Base-by-base conservation (phyloP, 1,140 invertebrate species). In the Drosophila pandora region DNA sequence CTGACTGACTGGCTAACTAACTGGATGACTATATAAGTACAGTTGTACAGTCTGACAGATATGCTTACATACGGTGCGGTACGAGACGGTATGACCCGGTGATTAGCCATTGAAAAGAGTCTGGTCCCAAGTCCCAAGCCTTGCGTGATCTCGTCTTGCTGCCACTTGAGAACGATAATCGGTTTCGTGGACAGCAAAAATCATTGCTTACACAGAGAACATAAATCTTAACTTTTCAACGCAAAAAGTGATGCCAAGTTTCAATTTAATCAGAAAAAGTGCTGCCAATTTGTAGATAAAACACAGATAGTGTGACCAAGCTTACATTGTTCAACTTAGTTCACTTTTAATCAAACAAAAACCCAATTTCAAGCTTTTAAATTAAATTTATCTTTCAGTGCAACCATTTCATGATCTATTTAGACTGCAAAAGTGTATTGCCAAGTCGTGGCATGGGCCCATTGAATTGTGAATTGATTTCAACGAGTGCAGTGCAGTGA, bases 401-500 rank as follows among this genome's bases (percentile, higher is more conserved):
- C 12, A 37, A 3, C 10, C 34, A 37, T 37, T 37, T 37, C 3
- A 43, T 43, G 41, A 8, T 23, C 43, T 2, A 21, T 47, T 47
- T 47, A n/a, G 34, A 37, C 12, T n/a, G 34, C 12, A 37, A 37
- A 28, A 53, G 70, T 63, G 68, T 63, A 50, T 62, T 3, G 43
- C 39, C 12, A 21, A 53, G 63, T 49, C 21, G 63, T 47, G 41
- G 17, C 52, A n/a, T 28, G 28, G 10, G 12, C 6, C 54, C 12
- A 34, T 41, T 28, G 32, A 47, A 23, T 2, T 22, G 21, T 7
- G n/a, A 25, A 49, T 49, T 49, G 63, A 57, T 69, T 30, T 3
- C 65, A 25, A 50, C 28, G 65, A 69, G 63, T 68, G 63, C 52
- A n/a, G 12, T 30, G 25, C 63, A 63, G 32, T 79, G 80, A 84